Evolutionary conservation across 2,888 invertebrate genomes (phyloP), one percentile per base, ranked within the genome.

Genomic region (Rhingia campestris): DNA sequence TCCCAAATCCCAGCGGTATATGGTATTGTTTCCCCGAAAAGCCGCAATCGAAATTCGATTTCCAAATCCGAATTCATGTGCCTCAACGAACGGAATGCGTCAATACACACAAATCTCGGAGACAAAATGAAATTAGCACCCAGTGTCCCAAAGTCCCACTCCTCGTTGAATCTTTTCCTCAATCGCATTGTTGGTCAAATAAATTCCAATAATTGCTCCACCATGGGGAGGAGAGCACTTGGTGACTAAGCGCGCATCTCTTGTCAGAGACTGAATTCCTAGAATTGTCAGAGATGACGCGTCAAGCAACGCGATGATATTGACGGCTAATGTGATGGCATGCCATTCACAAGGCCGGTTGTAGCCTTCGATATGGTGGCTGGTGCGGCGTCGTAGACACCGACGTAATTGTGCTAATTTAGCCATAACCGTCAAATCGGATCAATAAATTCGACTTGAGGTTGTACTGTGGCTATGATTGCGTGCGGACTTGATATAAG

Each of bases 341-440:
- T 73, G 39, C 43, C 56, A 58, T 39, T 10, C 22, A 22, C 22
- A 22, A 22, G 2, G 22, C 22, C 22, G 1, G 41, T 10, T 53
- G 43, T 56, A 51, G 66, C 53, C 76, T 47, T 70, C 56, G 43
- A 35, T 39, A 12, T 37, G 37, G 14, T 22, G 51, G 22, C 14
- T n/a, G 37, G 35, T 7, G 22, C 1, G 9, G 4, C n/a, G 10
- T n/a, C 51, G 3, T 10, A 10, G 10, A 10, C 49, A 12, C 43
- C 35, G 47, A 64, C 41, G 69, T 84, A 80, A 84, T 84, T 84
- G 84, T 74, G 84, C 74, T 84, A 84, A 84, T 84, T 84, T 84
- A 84, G 84, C 70, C 54, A 80, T 84, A 84, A 80, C 74, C 84
- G 74, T 84, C 84, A 70, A 84, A 84, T 84, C 47, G 59, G 64